Evolutionary conservation across 2,888 invertebrate genomes (phyloP), one percentile per base, ranked within the genome.

Genomic region (Phaedon cochleariae): DNA sequence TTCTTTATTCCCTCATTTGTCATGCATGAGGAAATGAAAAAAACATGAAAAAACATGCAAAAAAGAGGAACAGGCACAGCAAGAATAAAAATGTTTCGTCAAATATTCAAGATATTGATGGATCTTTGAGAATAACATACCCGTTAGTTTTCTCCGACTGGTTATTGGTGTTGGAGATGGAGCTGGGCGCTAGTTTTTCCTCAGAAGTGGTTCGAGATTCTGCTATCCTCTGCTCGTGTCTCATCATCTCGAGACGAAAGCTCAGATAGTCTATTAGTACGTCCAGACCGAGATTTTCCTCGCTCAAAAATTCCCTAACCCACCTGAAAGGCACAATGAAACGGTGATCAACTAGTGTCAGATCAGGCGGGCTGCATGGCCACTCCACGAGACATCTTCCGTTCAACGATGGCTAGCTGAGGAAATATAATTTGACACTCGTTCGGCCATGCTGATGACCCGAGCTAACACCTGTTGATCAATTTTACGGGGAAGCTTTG

Each of bases 251-350:
- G 80, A 96, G 87, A 77, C 96, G 89, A 86, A 96, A 96, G 87
- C 95, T 95, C 78, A 99, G 90, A 87, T 99, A 99, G 85, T 98
- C 97, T 77, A 99, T 95, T 74, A 99, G 88, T 70, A 98, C 95
- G 85, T 98, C 97, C 74, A 99, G 85, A 15, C 99, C 99, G 81
- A 94, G 93, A 85, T 98, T 98, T 74, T 94, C 92, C 77, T 97
- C 96, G 85, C 96, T 95, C 69, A 99, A 88, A 85, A 99, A 99
- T 85, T 98, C 97, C 77, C 96, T 91, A 61, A 99, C 99, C 99
- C 99, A 99, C 86, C 96, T 97, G 84, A 22, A 86, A 84, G 73
- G 58, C 12, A 20, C 49, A 20, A 49, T 3, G 9, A 18, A 5
- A 29, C 10, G 9, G 15, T 12, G 1, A 53, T 22, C 41, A 12